Conservation (phyloP, 2,797 vertebrate genomes). For the Coregonus suidteri region DNA sequence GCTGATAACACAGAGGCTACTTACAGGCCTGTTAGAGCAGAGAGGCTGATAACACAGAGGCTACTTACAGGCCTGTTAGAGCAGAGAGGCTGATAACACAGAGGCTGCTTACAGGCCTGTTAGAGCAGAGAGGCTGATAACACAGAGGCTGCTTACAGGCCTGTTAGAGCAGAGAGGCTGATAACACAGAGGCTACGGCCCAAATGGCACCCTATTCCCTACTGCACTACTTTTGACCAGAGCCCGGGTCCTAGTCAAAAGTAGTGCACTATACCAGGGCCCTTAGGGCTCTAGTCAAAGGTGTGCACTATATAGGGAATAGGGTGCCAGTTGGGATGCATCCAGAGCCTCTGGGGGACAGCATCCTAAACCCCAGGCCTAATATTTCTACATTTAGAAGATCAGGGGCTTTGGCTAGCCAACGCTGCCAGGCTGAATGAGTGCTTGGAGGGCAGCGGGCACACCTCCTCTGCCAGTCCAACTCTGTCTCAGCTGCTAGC, state of each 20-base stretch:
- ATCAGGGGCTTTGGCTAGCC: conserved; percentile 42
- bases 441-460: conserved; percentile 21
- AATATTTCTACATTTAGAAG: conserved; percentile 42
- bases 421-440: background rate
- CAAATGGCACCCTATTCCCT: background rate
- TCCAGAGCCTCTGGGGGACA: background rate
- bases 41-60: no score
- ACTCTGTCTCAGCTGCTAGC: background rate
- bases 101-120: no score
- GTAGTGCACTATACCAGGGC: background rate
- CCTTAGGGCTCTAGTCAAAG: background rate
- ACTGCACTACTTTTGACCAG: no score
- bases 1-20: no score
- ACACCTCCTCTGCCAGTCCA: conserved; percentile 1
- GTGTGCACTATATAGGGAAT: background rate
- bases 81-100: no score
- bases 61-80: no score
- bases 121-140: no score
- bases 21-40: no score
- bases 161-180: background rate
- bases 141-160: background rate
- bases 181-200: no score
- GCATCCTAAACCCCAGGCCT: background rate
- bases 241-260: no score
- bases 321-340: background rate